Evolutionary conservation across 2,797 vertebrate genomes (phyloP).

Genomic region (Lithobates sylvaticus): DNA sequence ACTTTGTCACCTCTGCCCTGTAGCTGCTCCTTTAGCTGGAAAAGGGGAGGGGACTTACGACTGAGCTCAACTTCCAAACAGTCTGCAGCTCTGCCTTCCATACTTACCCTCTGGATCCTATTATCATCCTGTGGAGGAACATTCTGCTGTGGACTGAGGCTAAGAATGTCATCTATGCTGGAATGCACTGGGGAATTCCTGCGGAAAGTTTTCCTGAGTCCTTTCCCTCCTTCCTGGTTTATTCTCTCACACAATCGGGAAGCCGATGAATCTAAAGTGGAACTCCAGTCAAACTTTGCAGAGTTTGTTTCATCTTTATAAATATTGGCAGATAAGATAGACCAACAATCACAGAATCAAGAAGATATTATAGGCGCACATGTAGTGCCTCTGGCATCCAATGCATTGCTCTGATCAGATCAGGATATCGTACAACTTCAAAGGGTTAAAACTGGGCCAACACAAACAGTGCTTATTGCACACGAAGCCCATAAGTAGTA

Average conservation of each 20-base stretch:
- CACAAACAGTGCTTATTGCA: neutral
- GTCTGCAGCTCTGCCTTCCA: constrained; percentile 66
- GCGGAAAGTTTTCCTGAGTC: neutral
- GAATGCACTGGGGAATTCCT: constrained; percentile 67
- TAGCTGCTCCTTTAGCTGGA: constrained; percentile 69
- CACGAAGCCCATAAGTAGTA: too few species aligned
- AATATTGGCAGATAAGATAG: neutral
- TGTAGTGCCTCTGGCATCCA: too few species aligned
- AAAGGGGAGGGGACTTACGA: constrained; percentile 56
- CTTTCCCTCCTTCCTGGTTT: constrained; percentile 49
- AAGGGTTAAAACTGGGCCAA: neutral
- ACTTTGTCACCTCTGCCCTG: constrained; percentile 75
- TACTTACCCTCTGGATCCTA: constrained; percentile 73
- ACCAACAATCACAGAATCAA: neutral
- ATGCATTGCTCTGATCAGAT: neutral
- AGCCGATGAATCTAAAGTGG: neutral
- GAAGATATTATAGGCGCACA: too few species aligned
- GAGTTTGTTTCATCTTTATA: neutral
- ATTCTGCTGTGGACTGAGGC: constrained; percentile 69
- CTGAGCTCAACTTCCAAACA: constrained; percentile 71
- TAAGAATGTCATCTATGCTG: constrained; percentile 72
- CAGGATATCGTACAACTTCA: too few species aligned
- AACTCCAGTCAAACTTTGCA: neutral
- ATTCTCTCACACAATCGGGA: neutral
- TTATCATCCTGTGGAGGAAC: constrained; percentile 72